Conservation (phyloP, 2,113 vertebrate species). For the Dascyllus trimaculatus region DNA sequence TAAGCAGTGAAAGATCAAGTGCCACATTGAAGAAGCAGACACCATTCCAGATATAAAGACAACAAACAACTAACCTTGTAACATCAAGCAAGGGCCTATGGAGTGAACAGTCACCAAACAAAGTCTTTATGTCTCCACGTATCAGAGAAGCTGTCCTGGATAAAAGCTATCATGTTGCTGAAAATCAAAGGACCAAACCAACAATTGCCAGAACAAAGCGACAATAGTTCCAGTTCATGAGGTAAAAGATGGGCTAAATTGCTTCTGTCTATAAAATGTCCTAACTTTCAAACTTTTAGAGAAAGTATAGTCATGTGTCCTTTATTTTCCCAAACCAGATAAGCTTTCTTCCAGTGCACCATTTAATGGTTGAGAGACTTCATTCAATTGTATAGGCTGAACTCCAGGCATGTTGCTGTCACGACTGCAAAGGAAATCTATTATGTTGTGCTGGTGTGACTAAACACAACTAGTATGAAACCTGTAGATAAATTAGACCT, state of each 20-base stretch:
- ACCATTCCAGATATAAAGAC: constrained; percentile 32
- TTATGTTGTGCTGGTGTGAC: constrained; percentile 53
- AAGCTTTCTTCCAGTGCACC: constrained; percentile 40
- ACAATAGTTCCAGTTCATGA: constrained; percentile 59
- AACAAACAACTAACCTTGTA: constrained; percentile 54
- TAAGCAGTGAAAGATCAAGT: constrained; percentile 19
- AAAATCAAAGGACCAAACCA: constrained; percentile 61
- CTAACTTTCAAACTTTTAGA: constrained; percentile 57
- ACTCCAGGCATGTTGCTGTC: constrained; percentile 64
- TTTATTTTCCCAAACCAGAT: constrained; percentile 46
- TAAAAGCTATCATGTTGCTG: constrained; percentile 70
- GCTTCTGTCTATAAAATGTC: constrained; percentile 66
- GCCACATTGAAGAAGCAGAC: constrained; percentile 44
- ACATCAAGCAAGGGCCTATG: constrained; percentile 37
- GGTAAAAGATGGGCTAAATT: constrained; percentile 73
- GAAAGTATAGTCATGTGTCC: constrained; percentile 50
- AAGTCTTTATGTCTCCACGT: constrained; percentile 41
- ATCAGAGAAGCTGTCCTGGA: constrained; percentile 49
- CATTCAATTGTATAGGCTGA: constrained; percentile 73
- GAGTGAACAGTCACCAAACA: constrained; percentile 59
- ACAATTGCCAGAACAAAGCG: constrained; percentile 66
- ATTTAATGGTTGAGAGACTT: constrained; percentile 78
- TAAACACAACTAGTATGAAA: constrained; percentile 53
- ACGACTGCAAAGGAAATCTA: constrained; percentile 62
- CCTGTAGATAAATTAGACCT: constrained; percentile 45